A percentile compares a stretch with the other conserved stretches of the same genome.
phyloP scores from a whole-genome alignment of 2,888 invertebrate species.

The Cotesia congregata region DNA sequence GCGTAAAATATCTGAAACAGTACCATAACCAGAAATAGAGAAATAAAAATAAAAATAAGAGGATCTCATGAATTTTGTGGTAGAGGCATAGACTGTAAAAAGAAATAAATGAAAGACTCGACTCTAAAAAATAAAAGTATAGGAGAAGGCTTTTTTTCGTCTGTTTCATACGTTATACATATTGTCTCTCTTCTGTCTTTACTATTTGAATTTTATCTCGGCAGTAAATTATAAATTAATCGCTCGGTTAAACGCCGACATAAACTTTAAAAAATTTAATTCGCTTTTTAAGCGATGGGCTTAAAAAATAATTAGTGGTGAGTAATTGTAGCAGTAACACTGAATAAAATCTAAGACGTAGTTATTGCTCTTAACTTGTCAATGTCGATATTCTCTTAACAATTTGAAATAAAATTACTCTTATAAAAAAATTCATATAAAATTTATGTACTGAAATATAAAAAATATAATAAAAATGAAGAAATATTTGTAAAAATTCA shows the following conservation, averaged over 20 bases:
- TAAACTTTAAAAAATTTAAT: background rate
- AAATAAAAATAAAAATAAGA: slow-evolving; percentile 1
- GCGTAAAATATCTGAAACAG: background rate
- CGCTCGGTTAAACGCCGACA: background rate
- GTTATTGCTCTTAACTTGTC: too few relatives aligned
- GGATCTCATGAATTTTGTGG: slow-evolving; percentile 25
- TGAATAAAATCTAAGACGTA: too few relatives aligned
- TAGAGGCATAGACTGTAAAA: slow-evolving; percentile 12
- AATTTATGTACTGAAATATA: too few relatives aligned
- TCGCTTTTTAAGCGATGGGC: background rate
- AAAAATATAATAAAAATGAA: too few relatives aligned
- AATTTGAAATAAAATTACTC: too few relatives aligned
- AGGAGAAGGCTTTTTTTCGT: background rate
- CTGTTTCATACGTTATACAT: background rate
- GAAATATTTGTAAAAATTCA: too few relatives aligned
- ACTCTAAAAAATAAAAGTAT: slow-evolving; percentile 21
- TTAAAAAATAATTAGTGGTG: too few relatives aligned
- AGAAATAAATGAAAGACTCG: slow-evolving; percentile 11
- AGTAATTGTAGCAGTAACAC: too few relatives aligned
- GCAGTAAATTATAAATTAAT: slow-evolving; percentile 5
- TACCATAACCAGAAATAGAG: background rate
- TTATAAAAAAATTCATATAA: too few relatives aligned
- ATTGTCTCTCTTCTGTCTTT: background rate
- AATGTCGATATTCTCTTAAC: too few relatives aligned
- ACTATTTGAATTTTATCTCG: slow-evolving; percentile 16